Percentiles rank a stretch among this genome's conserved stretches.
These are phyloP conservation scores for Acanthosepion pharaonis DNA, from an alignment of 2,888 invertebrate genomes.

Conservation along the genomic window DNA sequence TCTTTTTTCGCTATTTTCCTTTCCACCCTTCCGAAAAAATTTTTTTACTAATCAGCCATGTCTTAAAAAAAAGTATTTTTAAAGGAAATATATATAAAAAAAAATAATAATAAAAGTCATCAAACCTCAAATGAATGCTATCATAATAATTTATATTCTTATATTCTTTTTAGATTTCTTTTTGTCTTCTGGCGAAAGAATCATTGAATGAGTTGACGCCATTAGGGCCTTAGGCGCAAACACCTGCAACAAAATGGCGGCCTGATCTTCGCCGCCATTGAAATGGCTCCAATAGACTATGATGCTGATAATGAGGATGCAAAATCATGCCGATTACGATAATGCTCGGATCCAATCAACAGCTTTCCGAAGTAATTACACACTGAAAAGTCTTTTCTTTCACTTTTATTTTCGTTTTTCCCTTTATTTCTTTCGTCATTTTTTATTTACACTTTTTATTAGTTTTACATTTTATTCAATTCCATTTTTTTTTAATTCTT, in stretches of 20 bases:
- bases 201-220: neutral
- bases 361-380: neutral
- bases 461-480: no score
- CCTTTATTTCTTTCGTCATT: neutral
- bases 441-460: no score
- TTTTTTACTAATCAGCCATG: neutral
- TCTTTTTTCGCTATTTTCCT: no score
- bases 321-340: neutral
- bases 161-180: neutral
- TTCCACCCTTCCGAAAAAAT: no score
- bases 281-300: neutral
- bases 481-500: no score
- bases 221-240: neutral
- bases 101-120: neutral
- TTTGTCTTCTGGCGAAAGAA: neutral
- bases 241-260: neutral
- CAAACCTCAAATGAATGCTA: neutral
- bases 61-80: neutral
- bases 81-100: neutral
- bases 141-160: no score
- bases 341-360: neutral
- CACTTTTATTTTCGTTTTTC: neutral
- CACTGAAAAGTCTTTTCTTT: neutral
- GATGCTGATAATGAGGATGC: neutral
- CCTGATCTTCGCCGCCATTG: neutral